Evolutionary conservation across 2,888 invertebrate genomes (phyloP).

Genomic region (Automeris io): DNA sequence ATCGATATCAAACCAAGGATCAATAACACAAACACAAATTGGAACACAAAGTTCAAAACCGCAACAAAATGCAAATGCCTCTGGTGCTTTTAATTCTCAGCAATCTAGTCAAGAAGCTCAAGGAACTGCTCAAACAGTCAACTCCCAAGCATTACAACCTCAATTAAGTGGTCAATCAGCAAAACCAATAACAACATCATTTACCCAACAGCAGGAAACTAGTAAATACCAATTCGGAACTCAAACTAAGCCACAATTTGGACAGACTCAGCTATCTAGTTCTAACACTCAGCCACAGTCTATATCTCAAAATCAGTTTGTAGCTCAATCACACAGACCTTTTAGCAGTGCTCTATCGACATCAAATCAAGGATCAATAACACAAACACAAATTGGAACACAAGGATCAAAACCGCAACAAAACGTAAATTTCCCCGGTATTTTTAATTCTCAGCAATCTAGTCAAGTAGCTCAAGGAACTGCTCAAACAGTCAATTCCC

Average conservation of each 20-base stretch:
- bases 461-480: not conserved
- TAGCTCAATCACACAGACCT: constrained; percentile 17
- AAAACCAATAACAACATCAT: not conserved
- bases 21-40: too few relatives aligned
- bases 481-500: constrained; percentile 3
- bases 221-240: constrained; percentile 1
- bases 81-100: too few relatives aligned
- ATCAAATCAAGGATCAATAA: not conserved
- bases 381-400: not conserved
- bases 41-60: too few relatives aligned
- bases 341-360: constrained; percentile 7
- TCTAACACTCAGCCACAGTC: not conserved
- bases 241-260: constrained; percentile 13
- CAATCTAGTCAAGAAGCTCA: too few relatives aligned
- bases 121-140: too few relatives aligned
- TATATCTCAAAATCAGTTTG: constrained; percentile 18
- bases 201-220: not conserved
- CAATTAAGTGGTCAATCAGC: not conserved
- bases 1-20: too few relatives aligned
- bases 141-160: too few relatives aligned
- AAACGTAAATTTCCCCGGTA: not conserved
- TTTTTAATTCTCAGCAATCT: not conserved
- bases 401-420: not conserved
- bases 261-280: constrained; percentile 6
- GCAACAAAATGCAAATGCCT: too few relatives aligned